A percentile compares a stretch with the other conserved stretches of the same genome.
These are phyloP conservation scores for Pheosia gnoma DNA, from an alignment of 2,888 invertebrate genomes.

Conservation along the genomic window DNA sequence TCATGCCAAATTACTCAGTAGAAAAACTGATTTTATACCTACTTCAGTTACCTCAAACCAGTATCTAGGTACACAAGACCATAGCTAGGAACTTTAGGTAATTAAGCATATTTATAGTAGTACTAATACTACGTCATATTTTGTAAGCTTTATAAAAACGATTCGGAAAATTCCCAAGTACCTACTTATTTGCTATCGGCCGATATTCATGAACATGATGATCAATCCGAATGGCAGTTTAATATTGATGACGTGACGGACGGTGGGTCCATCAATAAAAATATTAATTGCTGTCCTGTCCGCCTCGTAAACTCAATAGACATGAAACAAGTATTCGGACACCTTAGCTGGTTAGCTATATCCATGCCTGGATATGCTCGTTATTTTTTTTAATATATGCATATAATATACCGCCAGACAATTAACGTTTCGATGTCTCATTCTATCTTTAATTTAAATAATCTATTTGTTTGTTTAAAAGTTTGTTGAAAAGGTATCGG, in stretches of 20 bases:
- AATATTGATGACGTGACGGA: conserved; percentile 69
- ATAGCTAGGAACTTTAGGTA: too few species aligned
- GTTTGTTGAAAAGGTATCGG: background rate
- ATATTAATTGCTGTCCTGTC: conserved; percentile 75
- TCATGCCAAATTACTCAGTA: too few species aligned
- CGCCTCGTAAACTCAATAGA: conserved; percentile 66
- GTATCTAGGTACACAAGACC: too few species aligned
- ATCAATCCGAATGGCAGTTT: conserved; percentile 61
- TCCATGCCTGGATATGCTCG: conserved; percentile 9
- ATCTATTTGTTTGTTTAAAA: background rate
- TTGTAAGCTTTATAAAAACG: conserved; percentile 22
- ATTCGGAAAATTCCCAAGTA: conserved; percentile 50
- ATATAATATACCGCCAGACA: too few species aligned
- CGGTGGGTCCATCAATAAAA: conserved; percentile 67
- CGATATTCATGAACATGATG: conserved; percentile 60
- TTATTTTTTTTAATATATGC: background rate
- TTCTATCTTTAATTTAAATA: background rate
- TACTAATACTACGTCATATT: background rate
- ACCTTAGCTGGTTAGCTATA: conserved; percentile 27
- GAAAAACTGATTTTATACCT: too few species aligned
- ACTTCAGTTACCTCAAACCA: too few species aligned
- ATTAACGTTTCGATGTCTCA: too few species aligned
- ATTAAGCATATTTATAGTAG: too few species aligned
- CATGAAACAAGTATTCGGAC: conserved; percentile 53
- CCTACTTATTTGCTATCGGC: conserved; percentile 48